Evolutionary conservation across 1,140 invertebrate species (phyloP).

Genomic region (Drosophila setifemur): DNA sequence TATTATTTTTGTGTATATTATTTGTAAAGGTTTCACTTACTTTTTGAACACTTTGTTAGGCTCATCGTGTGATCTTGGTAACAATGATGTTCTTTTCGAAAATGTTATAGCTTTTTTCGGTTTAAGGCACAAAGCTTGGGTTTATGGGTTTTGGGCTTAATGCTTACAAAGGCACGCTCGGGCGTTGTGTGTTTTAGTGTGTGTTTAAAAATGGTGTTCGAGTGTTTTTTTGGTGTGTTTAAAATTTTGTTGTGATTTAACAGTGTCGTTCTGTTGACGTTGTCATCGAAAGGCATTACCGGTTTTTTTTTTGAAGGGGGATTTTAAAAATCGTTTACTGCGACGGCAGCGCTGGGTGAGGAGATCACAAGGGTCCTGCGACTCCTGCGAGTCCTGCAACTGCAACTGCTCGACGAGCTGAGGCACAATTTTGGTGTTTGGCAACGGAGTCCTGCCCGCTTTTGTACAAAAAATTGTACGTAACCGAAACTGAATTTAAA

Average conservation of each 20-base stretch:
- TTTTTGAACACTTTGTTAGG: slow-evolving; percentile 44
- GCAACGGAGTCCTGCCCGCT: slow-evolving; percentile 60
- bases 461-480: slow-evolving; percentile 77
- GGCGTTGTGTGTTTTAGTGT: slow-evolving; percentile 38
- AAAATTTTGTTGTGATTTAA: slow-evolving; percentile 7
- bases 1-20: too few species aligned
- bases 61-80: slow-evolving; percentile 37
- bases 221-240: slow-evolving; percentile 16
- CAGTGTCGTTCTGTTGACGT: slow-evolving; percentile 28
- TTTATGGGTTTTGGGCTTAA: slow-evolving; percentile 29
- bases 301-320: slow-evolving; percentile 48
- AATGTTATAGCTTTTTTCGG: slow-evolving; percentile 12
- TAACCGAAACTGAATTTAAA: slow-evolving; percentile 61
- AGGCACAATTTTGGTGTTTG: slow-evolving; percentile 79
- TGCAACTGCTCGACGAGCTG: slow-evolving; percentile 69
- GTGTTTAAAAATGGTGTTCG: slow-evolving; percentile 30
- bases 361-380: slow-evolving; percentile 8
- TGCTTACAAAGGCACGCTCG: slow-evolving; percentile 64
- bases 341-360: slow-evolving; percentile 59
- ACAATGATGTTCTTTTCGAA: slow-evolving; percentile 23
- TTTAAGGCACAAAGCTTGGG: slow-evolving; percentile 59
- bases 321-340: slow-evolving; percentile 80
- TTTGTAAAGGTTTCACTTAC: slow-evolving; percentile 56
- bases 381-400: slow-evolving; percentile 16
- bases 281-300: slow-evolving; percentile 56